Evolutionary conservation across 2,113 vertebrate species (phyloP).

Genomic region (Thermophis baileyi): DNA sequence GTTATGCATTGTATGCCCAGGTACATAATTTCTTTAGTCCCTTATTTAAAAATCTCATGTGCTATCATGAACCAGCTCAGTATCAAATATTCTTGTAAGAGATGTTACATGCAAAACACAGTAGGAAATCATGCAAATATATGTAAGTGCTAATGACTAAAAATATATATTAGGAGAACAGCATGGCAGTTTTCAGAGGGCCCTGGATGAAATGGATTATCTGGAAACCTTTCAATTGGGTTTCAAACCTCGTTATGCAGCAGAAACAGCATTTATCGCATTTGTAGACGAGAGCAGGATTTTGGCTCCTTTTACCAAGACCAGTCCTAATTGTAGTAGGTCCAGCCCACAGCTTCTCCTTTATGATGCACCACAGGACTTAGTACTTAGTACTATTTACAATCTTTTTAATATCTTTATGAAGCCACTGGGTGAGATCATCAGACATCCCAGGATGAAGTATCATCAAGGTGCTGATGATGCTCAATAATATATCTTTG

Average conservation of each 20-base stretch:
- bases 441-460: not conserved
- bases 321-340: not conserved
- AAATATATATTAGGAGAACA: not conserved
- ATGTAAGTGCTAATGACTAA: accelerated
- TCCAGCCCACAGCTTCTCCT: not conserved
- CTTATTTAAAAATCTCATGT: not conserved
- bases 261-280: not conserved
- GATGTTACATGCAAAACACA: not conserved
- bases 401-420: not conserved
- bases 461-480: not conserved
- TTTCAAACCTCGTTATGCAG: not conserved
- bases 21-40: slow-evolving; percentile 61
- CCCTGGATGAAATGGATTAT: not conserved
- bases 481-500: not conserved
- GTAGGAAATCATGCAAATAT: not conserved
- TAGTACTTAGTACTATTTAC: not conserved
- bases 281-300: not conserved
- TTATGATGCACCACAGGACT: not conserved
- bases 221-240: not conserved
- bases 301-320: not conserved
- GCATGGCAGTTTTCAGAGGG: not conserved
- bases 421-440: not conserved
- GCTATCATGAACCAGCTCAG: not conserved
- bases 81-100: not conserved
- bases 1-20: slow-evolving; percentile 97